phyloP scores from a whole-genome alignment of 30 jellyfish, hydroid and myxozoan genomes.

The Rhopilema esculentum region DNA sequence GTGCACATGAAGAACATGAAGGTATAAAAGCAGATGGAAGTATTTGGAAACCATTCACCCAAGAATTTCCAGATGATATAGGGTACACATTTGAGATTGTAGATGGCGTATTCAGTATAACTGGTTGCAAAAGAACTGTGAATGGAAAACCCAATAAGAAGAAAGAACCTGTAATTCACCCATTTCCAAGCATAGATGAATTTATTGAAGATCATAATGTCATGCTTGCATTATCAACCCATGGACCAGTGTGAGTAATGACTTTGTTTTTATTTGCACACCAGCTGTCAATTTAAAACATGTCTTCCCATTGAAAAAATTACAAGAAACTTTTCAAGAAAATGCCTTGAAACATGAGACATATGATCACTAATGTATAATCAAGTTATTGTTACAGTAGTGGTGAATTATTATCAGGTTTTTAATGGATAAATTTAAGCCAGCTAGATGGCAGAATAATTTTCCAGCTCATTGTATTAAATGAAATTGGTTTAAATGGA shows the following conservation, averaged over 20 bases:
- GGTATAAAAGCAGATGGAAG: constrained; percentile 73
- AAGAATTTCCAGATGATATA: constrained; percentile 84
- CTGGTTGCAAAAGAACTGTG: constrained; percentile 70
- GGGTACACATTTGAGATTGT: constrained; percentile 83
- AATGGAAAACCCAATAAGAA: constrained; percentile 68
- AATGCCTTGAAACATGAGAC: too few species aligned
- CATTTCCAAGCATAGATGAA: constrained; percentile 91
- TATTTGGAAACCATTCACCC: constrained; percentile 81
- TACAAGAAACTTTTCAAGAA: too few species aligned
- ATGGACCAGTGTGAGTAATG: constrained; percentile 96
- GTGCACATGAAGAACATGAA: constrained; percentile 19
- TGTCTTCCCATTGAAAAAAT: too few species aligned
- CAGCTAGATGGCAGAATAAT: too few species aligned
- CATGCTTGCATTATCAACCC: constrained; percentile 89
- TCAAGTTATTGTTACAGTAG: too few species aligned
- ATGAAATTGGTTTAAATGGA: too few species aligned
- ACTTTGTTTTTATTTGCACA: neutral
- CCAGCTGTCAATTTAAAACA: neutral
- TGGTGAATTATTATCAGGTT: too few species aligned
- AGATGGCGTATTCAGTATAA: constrained; percentile 88
- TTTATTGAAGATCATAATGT: constrained; percentile 96
- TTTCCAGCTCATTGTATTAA: too few species aligned
- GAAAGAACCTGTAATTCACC: constrained; percentile 71
- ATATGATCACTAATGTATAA: too few species aligned
- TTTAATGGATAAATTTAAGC: too few species aligned